Base-by-base conservation (phyloP, 1,140 invertebrate species). In the Planococcus citri region DNA sequence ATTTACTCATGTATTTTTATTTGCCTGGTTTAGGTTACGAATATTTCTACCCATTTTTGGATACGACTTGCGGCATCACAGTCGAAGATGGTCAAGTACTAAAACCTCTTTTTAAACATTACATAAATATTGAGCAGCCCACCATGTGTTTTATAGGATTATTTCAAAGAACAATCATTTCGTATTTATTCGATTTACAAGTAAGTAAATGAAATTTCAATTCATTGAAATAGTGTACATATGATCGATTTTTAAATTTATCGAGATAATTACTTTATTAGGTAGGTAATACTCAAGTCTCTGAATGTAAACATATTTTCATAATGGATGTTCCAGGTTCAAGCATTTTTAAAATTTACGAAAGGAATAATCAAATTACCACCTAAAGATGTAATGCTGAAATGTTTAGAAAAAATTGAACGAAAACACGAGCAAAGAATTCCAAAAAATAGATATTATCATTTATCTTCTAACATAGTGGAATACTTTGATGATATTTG, bases 181-280 rank as follows among this genome's bases (percentile, higher is more conserved):
- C 94, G 75, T 87, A 87, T 51, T 86, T 91, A 81, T 93, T 92
- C 77, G 88, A 95, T 77, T 79, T 90, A 69, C 92, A 95, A 83
- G 87, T 91, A 76, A 73, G 75, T 70, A n/a, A n/a, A n/a, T n/a
- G n/a, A n/a, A n/a, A 58, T 60, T 9, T 25, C 68, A n/a, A n/a
- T n/a, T n/a, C n/a, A n/a, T n/a, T n/a, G n/a, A n/a, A n/a, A n/a
- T n/a, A n/a, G n/a, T n/a, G n/a, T n/a, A n/a, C n/a, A n/a, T n/a
- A n/a, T n/a, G n/a, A n/a, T n/a, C n/a, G n/a, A n/a, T n/a, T n/a
- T n/a, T n/a, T n/a, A n/a, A n/a, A n/a, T n/a, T n/a, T n/a, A n/a
- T n/a, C n/a, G n/a, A n/a, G n/a, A n/a, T n/a, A n/a, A n/a, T n/a
- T n/a, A n/a, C n/a, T n/a, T n/a, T n/a, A n/a, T n/a, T n/a, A n/a